Evolutionary conservation across 1,140 invertebrate species (phyloP), one percentile per base, ranked within the genome.

Genomic region (Drosophila lowei): DNA sequence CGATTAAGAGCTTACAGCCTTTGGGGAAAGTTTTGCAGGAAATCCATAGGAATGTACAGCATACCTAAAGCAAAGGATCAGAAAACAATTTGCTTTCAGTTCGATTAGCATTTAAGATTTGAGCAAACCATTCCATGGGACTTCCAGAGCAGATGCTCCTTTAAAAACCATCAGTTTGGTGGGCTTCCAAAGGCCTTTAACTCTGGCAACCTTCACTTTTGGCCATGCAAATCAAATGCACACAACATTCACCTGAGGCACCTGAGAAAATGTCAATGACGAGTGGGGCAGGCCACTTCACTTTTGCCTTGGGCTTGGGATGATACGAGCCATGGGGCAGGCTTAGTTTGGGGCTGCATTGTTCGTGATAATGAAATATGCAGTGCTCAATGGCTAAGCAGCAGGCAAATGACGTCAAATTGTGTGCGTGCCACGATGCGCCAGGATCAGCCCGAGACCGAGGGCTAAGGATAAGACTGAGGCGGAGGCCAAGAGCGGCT

Each of bases 391-490:
- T 56, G 57, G 42, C 55, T 61, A 64, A 77, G 75, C 60, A 44
- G 34, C 44, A 62, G 60, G 18, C 68, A 81, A 85, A 86, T 81
- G 77, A 80, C 59, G 68, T 63, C 73, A 74, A 77, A 81, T 85
- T 85, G 81, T 86, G 66, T 72, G 67, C 57, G 52, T 56, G 48
- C 43, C 67, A 58, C 16, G 58, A 30, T 30, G 34, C 61, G 30
- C 23, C 48, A 15, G 59, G 59, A 62, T 46, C 15, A 4, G 21
- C 6, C 41, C 11, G 7, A 13, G 16, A 53, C 30, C 16, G 18
- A 53, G 30, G 25, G 2, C 28, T 30, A 2, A 9, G 25, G n/a
- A 6, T n/a, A 30, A 25, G n/a, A 25, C 42, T 2, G 3, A 43
- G 38, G 55, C 18, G 34, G 46, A 47, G 49, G 55, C 74, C 55